Conservation (phyloP, 2,113 vertebrate genomes). For the Odobenus rosmarus region DNA sequence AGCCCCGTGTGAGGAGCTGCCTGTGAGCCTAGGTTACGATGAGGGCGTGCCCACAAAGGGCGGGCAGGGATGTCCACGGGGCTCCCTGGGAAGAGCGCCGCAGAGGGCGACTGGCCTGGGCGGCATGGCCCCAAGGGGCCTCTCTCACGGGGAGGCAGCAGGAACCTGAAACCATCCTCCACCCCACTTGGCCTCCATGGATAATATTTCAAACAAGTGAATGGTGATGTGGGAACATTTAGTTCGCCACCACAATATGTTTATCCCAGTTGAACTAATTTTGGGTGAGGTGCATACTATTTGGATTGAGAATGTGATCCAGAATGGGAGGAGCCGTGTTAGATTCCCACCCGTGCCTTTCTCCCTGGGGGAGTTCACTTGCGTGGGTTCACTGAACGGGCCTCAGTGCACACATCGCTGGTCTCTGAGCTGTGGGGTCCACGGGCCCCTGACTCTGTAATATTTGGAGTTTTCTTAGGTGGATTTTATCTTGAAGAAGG, state of each 20-base stretch:
- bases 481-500: neutral
- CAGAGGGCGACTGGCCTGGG: too few relatives aligned
- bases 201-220: neutral
- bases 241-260: neutral
- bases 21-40: neutral
- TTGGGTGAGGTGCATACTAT: neutral
- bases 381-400: neutral
- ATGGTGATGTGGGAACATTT: too few relatives aligned
- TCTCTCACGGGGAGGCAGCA: neutral
- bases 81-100: neutral
- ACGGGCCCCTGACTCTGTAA: rapidly evolving
- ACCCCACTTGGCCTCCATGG: rapidly evolving
- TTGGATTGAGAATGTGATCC: neutral
- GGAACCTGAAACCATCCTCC: neutral
- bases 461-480: neutral
- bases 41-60: neutral
- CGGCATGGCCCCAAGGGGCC: rapidly evolving
- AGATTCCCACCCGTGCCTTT: neutral
- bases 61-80: neutral
- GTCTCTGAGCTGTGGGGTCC: neutral
- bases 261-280: neutral
- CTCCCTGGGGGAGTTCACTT: neutral
- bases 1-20: rapidly evolving
- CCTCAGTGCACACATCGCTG: neutral
- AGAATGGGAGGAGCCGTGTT: rapidly evolving